Evolutionary conservation across 2,113 vertebrate genomes (phyloP).

Genomic region (Callopanchax toddi): DNA sequence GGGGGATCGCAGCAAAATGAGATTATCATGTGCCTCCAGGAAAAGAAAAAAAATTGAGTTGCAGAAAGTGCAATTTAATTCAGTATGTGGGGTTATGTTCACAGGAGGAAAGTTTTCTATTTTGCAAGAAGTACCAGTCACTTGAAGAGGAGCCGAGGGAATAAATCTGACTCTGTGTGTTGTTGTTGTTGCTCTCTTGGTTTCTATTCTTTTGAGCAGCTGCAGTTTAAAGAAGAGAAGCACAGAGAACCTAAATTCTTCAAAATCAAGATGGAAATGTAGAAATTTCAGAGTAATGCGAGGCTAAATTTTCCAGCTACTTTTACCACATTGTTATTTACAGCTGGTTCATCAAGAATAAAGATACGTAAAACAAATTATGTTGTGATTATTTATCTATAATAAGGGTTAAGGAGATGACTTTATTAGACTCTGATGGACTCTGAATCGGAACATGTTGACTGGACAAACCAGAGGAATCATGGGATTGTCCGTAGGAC

Average conservation of each 20-base stretch:
- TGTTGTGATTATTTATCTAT: too few relatives aligned
- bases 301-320: not conserved
- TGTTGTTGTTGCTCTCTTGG: conserved; percentile 19
- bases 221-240: conserved; percentile 26
- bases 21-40: conserved; percentile 58
- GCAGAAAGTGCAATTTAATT: conserved; percentile 57
- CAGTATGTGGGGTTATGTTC: conserved; percentile 49
- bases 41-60: conserved; percentile 8
- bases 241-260: conserved; percentile 1
- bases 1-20: conserved; percentile 61
- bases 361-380: too few relatives aligned
- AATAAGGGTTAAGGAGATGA: too few relatives aligned
- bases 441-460: too few relatives aligned
- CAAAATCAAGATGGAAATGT: conserved; percentile 1
- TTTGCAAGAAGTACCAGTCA: conserved; percentile 49
- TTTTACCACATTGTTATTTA: not conserved
- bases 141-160: conserved; percentile 28
- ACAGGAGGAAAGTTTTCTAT: conserved; percentile 45
- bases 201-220: conserved; percentile 13
- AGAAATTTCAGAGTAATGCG: not conserved
- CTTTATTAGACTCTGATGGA: too few relatives aligned
- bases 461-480: too few relatives aligned
- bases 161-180: conserved; percentile 23
- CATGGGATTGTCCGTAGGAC: too few relatives aligned
- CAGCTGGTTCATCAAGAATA: not conserved